Evolutionary conservation across 1,140 invertebrate genomes (phyloP).

Genomic region (Pinna nobilis): DNA sequence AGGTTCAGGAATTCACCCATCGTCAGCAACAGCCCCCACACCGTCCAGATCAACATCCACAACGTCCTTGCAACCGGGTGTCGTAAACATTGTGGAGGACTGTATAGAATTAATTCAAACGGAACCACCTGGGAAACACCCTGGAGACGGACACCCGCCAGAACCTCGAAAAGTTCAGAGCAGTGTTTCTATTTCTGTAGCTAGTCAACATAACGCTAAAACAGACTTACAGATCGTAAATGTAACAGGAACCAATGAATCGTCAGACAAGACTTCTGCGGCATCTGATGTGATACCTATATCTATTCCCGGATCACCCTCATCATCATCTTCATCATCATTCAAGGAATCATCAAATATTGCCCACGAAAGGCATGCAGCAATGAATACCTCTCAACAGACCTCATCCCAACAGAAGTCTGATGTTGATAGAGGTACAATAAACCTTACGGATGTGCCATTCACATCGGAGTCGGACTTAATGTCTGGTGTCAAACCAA

Average conservation of each 20-base stretch:
- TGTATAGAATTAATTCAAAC: conserved; percentile 30
- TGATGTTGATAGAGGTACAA: conserved; percentile 8
- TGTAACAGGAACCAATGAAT: conserved; percentile 8
- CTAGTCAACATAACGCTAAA: conserved; percentile 23
- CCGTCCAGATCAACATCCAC: not conserved
- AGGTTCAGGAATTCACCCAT: conserved; percentile 15
- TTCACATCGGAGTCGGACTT: too few relatives aligned
- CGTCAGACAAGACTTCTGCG: not conserved
- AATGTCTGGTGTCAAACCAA: not conserved
- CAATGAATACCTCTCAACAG: not conserved
- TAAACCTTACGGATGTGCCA: too few relatives aligned
- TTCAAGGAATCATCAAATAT: not conserved
- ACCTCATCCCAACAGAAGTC: not conserved
- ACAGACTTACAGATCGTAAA: conserved; percentile 27
- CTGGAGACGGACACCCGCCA: not conserved
- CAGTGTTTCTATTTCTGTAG: conserved; percentile 17
- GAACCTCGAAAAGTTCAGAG: conserved; percentile 11
- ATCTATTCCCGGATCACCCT: conserved; percentile 9
- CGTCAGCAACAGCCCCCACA: not conserved
- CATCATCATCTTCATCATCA: conserved; percentile 24
- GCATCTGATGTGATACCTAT: not conserved
- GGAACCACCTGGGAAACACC: conserved; percentile 28
- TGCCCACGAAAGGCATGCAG: not conserved
- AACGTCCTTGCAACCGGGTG: conserved; percentile 14
- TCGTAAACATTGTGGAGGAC: conserved; percentile 30